phyloP scores from a whole-genome alignment of 2,113 vertebrate genomes.

The Triplophysa dalaica region DNA sequence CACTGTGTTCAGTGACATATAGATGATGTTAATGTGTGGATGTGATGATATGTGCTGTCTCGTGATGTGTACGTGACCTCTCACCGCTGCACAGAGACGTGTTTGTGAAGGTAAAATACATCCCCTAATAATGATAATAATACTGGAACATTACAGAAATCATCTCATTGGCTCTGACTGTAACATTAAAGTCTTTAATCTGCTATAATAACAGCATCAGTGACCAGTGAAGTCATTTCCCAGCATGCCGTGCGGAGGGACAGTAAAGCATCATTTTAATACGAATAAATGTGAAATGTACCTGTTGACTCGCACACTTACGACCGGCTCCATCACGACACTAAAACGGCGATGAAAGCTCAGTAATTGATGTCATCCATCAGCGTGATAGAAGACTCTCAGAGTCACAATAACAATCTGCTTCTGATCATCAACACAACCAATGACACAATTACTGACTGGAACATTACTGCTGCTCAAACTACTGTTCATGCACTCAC shows the following conservation, averaged over 20 bases:
- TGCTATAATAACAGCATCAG: no score
- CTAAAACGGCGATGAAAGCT: constrained; percentile 14
- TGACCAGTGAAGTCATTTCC: background rate
- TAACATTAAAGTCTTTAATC: no score
- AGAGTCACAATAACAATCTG: constrained; percentile 37
- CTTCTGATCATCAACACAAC: constrained; percentile 30
- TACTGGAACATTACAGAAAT: no score
- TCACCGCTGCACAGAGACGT: no score
- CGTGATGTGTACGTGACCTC: no score
- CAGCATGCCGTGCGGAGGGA: background rate
- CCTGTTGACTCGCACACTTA: background rate
- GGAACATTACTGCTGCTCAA: background rate
- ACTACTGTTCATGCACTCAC: background rate
- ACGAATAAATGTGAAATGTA: background rate
- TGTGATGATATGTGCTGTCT: no score
- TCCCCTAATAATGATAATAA: no score
- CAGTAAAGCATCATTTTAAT: background rate
- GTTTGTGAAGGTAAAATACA: no score
- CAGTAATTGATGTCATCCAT: constrained; percentile 31
- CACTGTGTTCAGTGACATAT: no score
- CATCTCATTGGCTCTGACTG: no score
- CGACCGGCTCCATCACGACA: background rate
- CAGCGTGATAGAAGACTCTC: constrained; percentile 27
- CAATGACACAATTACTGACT: constrained; percentile 19
- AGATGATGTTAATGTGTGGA: no score